Conservation (phyloP, 2,113 vertebrate species). For the Ivindomyrus marchei region DNA sequence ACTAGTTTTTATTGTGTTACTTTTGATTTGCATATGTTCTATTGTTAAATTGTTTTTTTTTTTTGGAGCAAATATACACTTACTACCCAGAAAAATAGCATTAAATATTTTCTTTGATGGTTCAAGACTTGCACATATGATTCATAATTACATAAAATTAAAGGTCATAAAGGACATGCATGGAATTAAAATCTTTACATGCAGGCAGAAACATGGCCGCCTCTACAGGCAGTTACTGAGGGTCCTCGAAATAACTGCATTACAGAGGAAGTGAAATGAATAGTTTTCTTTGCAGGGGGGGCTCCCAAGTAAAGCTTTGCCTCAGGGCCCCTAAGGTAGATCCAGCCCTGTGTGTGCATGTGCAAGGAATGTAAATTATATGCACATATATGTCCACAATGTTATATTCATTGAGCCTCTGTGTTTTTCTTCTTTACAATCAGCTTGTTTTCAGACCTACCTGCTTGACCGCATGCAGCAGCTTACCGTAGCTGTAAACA, state of each 20-base stretch:
- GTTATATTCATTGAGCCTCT: neutral
- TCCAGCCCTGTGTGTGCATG: neutral
- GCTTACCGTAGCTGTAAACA: conserved; percentile 66
- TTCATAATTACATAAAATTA: neutral
- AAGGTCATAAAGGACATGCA: neutral
- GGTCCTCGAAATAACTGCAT: neutral
- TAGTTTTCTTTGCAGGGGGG: no score
- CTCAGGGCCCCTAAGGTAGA: neutral
- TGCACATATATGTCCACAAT: neutral
- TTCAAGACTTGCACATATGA: neutral
- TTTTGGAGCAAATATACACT: no score
- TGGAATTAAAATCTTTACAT: neutral
- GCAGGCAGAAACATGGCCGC: neutral
- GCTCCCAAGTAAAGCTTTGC: no score
- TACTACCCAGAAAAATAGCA: no score
- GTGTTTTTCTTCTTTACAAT: neutral
- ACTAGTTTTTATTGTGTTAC: no score
- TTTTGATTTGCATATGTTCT: no score
- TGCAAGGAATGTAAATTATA: no score
- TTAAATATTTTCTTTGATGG: no score
- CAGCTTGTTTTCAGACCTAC: conserved; percentile 43
- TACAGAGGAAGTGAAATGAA: no score
- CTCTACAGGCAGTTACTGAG: neutral
- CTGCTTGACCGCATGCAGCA: conserved; percentile 65
- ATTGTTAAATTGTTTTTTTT: no score